These are phyloP conservation scores for Archips crataeganus DNA, from an alignment of 2,888 invertebrate species.

Conservation along the genomic window DNA sequence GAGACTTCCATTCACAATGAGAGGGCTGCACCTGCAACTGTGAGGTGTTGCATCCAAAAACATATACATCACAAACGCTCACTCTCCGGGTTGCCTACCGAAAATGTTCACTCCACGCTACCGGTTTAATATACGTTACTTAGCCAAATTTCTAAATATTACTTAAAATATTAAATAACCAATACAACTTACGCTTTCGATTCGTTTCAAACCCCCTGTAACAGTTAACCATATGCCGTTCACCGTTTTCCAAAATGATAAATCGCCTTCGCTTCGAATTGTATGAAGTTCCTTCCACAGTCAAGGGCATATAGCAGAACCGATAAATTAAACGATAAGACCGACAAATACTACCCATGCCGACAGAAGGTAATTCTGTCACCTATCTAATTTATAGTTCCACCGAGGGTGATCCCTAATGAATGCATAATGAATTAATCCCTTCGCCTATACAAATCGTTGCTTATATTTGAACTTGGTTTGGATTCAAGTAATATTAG, in stretches of 20 bases:
- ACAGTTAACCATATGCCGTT: not conserved
- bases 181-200: no score
- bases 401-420: conserved; percentile 39
- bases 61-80: no score
- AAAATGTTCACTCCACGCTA: no score
- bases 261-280: not conserved
- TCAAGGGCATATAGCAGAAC: conserved; percentile 18
- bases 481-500: conserved; percentile 6
- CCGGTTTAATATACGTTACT: no score
- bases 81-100: no score
- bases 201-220: no score
- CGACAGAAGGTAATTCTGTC: conserved; percentile 40
- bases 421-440: conserved; percentile 42
- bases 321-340: conserved; percentile 38
- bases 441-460: conserved; percentile 37
- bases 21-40: no score
- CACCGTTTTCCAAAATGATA: not conserved
- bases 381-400: conserved; percentile 41
- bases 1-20: no score
- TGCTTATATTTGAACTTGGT: conserved; percentile 21
- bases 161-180: no score
- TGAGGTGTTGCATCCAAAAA: no score
- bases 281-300: not conserved
- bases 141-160: no score
- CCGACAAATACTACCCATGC: conserved; percentile 19